Percentiles rank a stretch among this genome's conserved stretches.
Conservation (phyloP, 2,888 invertebrate species). For the Invenusta paracnida region DNA sequence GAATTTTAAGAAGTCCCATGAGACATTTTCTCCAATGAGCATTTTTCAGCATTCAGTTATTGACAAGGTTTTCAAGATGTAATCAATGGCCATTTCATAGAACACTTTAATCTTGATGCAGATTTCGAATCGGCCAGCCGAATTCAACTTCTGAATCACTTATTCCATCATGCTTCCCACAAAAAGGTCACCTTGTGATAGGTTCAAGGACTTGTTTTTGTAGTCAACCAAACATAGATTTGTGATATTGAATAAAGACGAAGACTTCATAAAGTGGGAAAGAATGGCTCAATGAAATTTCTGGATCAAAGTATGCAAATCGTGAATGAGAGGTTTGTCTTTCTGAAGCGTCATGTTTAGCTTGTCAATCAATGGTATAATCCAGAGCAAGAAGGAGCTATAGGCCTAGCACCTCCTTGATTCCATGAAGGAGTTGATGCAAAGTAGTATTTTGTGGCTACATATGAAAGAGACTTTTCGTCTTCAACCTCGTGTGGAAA, state of each 20-base stretch:
- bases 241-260: not conserved
- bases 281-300: not conserved
- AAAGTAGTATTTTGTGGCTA: not conserved
- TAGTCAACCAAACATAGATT: not conserved
- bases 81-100: not conserved
- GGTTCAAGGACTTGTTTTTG: not conserved
- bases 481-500: slow-evolving; percentile 7
- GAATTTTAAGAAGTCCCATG: not conserved
- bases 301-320: not conserved
- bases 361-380: slow-evolving; percentile 25
- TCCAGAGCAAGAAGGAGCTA: slow-evolving; percentile 1
- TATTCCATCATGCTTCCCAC: not conserved
- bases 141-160: not conserved
- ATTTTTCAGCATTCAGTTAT: no score
- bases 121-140: not conserved
- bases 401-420: not conserved
- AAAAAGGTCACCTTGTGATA: not conserved
- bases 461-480: not conserved
- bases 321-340: slow-evolving; percentile 24
- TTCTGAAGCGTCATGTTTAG: slow-evolving; percentile 14
- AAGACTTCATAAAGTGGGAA: slow-evolving; percentile 3
- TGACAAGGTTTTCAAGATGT: not conserved
- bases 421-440: not conserved
- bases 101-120: not conserved
- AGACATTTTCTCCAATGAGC: not conserved